Percentiles rank a stretch among this genome's conserved stretches.
Evolutionary conservation across 1,140 invertebrate genomes (phyloP).

Genomic region (Wasmannia auropunctata): DNA sequence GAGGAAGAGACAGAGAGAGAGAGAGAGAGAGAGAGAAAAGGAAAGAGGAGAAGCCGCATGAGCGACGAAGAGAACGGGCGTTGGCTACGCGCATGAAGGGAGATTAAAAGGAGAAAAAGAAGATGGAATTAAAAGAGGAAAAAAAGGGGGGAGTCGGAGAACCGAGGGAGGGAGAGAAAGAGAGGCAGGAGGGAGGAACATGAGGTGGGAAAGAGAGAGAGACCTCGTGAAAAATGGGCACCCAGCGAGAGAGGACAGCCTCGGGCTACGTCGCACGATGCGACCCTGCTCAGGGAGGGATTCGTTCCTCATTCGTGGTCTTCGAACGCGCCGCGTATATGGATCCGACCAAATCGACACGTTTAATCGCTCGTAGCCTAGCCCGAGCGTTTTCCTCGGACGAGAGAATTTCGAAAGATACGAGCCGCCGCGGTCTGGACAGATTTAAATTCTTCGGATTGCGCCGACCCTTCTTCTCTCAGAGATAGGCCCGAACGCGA

Average conservation of each 20-base stretch:
- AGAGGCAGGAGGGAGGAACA: constrained; percentile 18
- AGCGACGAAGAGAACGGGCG: constrained; percentile 65
- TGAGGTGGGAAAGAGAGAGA: constrained; percentile 51
- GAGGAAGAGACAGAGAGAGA: constrained; percentile 59
- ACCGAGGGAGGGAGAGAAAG: constrained; percentile 38
- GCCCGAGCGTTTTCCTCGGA: neutral
- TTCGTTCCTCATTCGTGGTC: constrained; percentile 58
- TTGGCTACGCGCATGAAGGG: constrained; percentile 58
- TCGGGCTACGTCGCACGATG: constrained; percentile 79
- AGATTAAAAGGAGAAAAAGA: constrained; percentile 80
- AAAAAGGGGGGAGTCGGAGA: constrained; percentile 70
- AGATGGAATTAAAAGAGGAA: constrained; percentile 81
- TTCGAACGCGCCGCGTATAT: neutral
- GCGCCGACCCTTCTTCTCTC: neutral
- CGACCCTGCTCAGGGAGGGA: constrained; percentile 80
- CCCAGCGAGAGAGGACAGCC: constrained; percentile 82
- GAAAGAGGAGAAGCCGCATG: constrained; percentile 40
- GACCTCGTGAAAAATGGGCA: constrained; percentile 84
- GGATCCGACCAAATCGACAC: constrained; percentile 4
- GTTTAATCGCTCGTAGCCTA: neutral
- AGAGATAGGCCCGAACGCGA: constrained; percentile 23
- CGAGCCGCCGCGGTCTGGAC: neutral
- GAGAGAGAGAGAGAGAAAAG: constrained; percentile 1
- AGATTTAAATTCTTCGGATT: neutral
- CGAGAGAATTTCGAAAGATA: neutral